These are phyloP conservation scores for Trichogramma evanescens DNA, from an alignment of 2,888 invertebrate genomes.

Conservation along the genomic window DNA sequence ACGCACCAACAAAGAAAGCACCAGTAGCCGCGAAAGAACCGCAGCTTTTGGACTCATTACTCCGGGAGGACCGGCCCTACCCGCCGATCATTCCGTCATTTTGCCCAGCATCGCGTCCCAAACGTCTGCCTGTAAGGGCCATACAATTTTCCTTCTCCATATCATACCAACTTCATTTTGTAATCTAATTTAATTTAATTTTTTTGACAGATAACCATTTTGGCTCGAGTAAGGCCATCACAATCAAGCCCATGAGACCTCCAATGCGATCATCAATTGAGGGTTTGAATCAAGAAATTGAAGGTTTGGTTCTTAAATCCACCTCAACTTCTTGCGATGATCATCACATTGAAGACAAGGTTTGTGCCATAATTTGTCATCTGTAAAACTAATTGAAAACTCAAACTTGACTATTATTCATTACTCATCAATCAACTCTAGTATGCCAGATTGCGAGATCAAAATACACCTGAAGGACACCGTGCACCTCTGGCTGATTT, in stretches of 20 bases:
- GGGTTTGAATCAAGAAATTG: slow-evolving; percentile 81
- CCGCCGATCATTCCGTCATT: slow-evolving; percentile 52
- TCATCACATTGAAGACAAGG: slow-evolving; percentile 57
- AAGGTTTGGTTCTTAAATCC: slow-evolving; percentile 63
- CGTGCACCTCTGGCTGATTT: slow-evolving; percentile 76
- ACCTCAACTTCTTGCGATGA: slow-evolving; percentile 41
- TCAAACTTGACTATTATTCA: background rate
- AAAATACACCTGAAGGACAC: slow-evolving; percentile 78
- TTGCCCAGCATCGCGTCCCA: slow-evolving; percentile 50
- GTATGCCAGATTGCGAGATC: slow-evolving; percentile 47
- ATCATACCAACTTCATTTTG: background rate
- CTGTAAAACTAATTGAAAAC: background rate
- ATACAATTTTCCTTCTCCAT: background rate
- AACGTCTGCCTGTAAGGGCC: slow-evolving; percentile 44
- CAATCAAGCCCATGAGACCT: slow-evolving; percentile 54
- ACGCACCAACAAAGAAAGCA: slow-evolving; percentile 55
- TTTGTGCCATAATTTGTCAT: slow-evolving; percentile 30
- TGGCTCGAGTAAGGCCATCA: slow-evolving; percentile 51
- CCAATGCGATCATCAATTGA: slow-evolving; percentile 79
- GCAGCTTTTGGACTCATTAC: slow-evolving; percentile 47
- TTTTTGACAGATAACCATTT: slow-evolving; percentile 41
- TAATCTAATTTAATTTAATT: background rate
- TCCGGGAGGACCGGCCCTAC: slow-evolving; percentile 50
- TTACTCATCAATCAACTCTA: slow-evolving; percentile 20
- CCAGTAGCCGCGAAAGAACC: slow-evolving; percentile 47